Evolutionary conservation across 2,888 invertebrate species (phyloP).

Genomic region (Sarcophaga rosellei): DNA sequence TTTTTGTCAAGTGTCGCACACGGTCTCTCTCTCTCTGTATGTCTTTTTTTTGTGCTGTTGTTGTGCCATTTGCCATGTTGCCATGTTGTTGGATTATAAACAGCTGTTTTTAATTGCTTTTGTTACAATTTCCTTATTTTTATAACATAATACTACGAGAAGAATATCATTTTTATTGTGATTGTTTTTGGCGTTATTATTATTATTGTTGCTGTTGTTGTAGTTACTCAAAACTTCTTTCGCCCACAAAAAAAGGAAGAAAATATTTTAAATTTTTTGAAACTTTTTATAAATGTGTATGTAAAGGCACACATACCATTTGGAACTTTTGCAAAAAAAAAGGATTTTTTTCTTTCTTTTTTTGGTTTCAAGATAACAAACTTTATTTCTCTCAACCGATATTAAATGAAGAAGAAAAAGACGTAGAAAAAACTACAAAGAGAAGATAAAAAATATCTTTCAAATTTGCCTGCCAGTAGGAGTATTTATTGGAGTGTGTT

Average conservation of each 20-base stretch:
- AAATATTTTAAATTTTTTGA: background rate
- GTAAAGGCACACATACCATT: background rate
- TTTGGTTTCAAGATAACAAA: slow-evolving; percentile 44
- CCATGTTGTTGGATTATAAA: slow-evolving; percentile 66
- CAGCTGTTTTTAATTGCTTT: slow-evolving; percentile 69
- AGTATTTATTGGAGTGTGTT: slow-evolving; percentile 5
- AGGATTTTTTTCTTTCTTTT: slow-evolving; percentile 18
- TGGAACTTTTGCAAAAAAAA: background rate
- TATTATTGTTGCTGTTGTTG: slow-evolving; percentile 25
- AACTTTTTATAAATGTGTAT: slow-evolving; percentile 21
- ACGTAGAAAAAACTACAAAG: background rate
- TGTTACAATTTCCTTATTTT: slow-evolving; percentile 50
- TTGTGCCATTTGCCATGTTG: slow-evolving; percentile 29
- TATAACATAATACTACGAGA: background rate
- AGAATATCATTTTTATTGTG: background rate
- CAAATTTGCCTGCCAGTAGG: background rate
- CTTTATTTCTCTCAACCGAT: slow-evolving; percentile 10
- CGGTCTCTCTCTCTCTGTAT: background rate
- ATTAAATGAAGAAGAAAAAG: no score
- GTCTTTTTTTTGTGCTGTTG: background rate
- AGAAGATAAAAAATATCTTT: slow-evolving; percentile 37
- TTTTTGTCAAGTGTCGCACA: slow-evolving; percentile 59
- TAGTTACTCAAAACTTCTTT: slow-evolving; percentile 21
- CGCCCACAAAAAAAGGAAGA: background rate
- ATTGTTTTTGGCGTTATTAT: slow-evolving; percentile 3